Evolutionary conservation across 2,888 invertebrate genomes (phyloP).

Genomic region (Epistrophella euchroma): DNA sequence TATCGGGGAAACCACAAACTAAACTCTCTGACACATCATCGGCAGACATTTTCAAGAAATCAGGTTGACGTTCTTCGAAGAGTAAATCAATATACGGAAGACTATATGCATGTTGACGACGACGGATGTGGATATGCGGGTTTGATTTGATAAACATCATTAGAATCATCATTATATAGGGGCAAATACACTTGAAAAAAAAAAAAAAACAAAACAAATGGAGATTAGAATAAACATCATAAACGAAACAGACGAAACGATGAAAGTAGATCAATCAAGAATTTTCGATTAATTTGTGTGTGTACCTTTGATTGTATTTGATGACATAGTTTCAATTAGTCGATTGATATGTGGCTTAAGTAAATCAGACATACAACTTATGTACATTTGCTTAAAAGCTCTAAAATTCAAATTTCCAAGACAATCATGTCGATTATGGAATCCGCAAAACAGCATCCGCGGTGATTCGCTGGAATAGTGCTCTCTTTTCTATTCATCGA

Average conservation of each 20-base stretch:
- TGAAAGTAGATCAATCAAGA: conserved; percentile 31
- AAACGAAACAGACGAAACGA: background rate
- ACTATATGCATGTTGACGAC: background rate
- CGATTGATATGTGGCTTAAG: background rate
- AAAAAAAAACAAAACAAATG: conserved; percentile 19
- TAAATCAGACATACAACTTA: no score
- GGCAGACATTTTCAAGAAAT: conserved; percentile 27
- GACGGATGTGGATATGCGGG: conserved; percentile 13
- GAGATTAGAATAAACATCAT: conserved; percentile 4
- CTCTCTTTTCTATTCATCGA: no score
- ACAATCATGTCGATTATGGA: no score
- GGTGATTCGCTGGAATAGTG: no score
- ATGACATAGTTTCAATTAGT: conserved; percentile 2
- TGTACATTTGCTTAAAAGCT: no score
- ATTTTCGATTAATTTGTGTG: conserved; percentile 7
- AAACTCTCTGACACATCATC: conserved; percentile 53
- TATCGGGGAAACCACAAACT: conserved; percentile 50
- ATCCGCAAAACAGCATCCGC: no score
- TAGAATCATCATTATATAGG: conserved; percentile 11
- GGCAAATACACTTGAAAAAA: conserved; percentile 44
- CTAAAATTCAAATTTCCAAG: no score
- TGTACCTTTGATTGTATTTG: background rate
- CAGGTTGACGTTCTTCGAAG: conserved; percentile 9
- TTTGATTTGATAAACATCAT: conserved; percentile 26
- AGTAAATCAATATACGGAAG: conserved; percentile 33